Evolutionary conservation across 2,113 vertebrate genomes (phyloP).

Genomic region (Xiphorhynchus elegans): DNA sequence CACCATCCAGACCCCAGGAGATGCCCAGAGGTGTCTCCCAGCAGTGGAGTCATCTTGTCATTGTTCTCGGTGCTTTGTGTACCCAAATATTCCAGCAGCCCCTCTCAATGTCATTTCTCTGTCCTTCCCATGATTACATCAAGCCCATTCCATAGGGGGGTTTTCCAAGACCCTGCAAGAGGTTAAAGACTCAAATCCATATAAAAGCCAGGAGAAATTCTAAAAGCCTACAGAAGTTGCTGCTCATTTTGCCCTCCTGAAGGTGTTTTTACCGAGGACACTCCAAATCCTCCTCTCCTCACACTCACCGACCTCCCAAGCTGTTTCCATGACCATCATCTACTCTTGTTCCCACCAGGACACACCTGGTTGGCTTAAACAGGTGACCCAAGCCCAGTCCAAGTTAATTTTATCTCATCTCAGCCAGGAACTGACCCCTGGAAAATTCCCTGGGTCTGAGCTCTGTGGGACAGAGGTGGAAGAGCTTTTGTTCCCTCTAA

Average conservation of each 20-base stretch:
- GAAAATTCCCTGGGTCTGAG: not conserved
- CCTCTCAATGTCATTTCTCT: not conserved
- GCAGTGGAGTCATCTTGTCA: not conserved
- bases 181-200: not conserved
- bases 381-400: not conserved
- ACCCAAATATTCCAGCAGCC: not conserved
- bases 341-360: not conserved
- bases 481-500: too few relatives aligned
- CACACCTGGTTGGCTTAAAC: not conserved
- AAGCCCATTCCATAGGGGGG: not conserved
- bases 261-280: not conserved
- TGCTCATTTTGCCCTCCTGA: not conserved
- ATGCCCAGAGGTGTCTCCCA: not conserved
- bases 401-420: not conserved
- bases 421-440: not conserved
- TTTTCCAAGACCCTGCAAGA: not conserved
- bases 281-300: not conserved
- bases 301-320: not conserved
- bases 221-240: not conserved
- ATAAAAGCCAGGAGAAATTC: not conserved
- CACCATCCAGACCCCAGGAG: not conserved
- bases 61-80: not conserved
- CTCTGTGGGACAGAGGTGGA: too few relatives aligned
- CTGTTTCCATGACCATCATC: not conserved
- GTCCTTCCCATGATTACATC: not conserved